A percentile compares a stretch with the other conserved stretches of the same genome.
phyloP scores from a whole-genome alignment of 2,797 vertebrate genomes.

The Myotis planiceps region DNA sequence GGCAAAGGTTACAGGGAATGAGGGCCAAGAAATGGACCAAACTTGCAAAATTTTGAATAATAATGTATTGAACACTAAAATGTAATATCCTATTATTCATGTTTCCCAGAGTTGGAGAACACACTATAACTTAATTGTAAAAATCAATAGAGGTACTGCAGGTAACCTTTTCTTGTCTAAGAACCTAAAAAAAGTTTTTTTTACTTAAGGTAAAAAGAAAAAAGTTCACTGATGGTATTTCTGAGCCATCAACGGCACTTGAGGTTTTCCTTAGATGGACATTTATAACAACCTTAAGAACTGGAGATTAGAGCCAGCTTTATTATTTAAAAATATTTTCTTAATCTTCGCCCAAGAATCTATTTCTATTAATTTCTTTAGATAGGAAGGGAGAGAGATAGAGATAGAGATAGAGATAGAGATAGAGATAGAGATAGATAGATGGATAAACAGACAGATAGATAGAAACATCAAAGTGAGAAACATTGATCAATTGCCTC shows the following conservation, averaged over 20 bases:
- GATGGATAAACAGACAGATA: too few relatives aligned
- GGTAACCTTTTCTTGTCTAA: background rate
- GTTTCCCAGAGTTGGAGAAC: background rate
- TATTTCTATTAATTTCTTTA: background rate
- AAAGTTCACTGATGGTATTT: background rate
- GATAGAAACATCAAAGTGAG: background rate
- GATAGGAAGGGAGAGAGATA: too few relatives aligned
- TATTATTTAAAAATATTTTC: background rate
- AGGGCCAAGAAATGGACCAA: background rate
- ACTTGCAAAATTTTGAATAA: constrained; percentile 15
- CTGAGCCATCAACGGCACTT: background rate
- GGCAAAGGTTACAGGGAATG: background rate
- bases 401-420: background rate
- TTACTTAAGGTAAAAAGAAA: constrained; percentile 21
- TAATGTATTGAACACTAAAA: constrained; percentile 64
- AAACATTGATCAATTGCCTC: background rate
- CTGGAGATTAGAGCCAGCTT: background rate
- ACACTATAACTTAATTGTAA: background rate
- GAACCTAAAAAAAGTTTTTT: background rate
- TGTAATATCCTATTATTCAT: background rate
- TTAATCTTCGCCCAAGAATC: background rate
- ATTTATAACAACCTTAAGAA: background rate
- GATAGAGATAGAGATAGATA: background rate
- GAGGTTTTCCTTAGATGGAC: background rate
- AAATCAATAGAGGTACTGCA: constrained; percentile 30